These are phyloP conservation scores for Branchellion lobata DNA, from an alignment of 2,888 invertebrate species.

Conservation along the genomic window DNA sequence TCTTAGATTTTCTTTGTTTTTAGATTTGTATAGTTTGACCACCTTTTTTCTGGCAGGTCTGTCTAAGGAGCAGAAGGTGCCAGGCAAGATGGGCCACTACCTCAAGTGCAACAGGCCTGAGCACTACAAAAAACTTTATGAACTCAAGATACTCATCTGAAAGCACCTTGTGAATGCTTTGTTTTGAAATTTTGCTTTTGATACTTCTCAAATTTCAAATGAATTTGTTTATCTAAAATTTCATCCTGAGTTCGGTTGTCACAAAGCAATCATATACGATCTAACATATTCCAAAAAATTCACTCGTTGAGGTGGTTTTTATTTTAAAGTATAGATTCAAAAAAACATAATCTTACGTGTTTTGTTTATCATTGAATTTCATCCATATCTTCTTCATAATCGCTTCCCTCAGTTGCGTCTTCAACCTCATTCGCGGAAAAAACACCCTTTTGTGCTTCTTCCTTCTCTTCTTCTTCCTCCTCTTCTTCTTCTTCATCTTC, in stretches of 20 bases:
- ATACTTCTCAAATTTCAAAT: no score
- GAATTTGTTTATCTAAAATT: no score
- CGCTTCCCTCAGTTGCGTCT: neutral
- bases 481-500: conserved; percentile 22
- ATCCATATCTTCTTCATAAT: conserved; percentile 13
- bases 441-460: conserved; percentile 33
- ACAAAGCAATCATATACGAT: no score
- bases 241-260: no score
- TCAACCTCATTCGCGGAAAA: neutral
- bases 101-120: conserved; percentile 18
- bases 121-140: conserved; percentile 13
- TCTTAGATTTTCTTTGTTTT: no score
- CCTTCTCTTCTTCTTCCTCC: conserved; percentile 26
- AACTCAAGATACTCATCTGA: conserved; percentile 32
- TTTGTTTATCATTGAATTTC: no score
- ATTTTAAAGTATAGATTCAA: no score
- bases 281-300: no score
- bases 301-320: no score
- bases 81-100: conserved; percentile 31
- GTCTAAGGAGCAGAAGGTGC: neutral
- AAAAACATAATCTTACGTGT: no score
- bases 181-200: no score
- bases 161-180: no score
- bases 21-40: neutral
- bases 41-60: neutral